Base-by-base conservation (phyloP, 2,888 invertebrate species). In the Philopedon plagiatum region DNA sequence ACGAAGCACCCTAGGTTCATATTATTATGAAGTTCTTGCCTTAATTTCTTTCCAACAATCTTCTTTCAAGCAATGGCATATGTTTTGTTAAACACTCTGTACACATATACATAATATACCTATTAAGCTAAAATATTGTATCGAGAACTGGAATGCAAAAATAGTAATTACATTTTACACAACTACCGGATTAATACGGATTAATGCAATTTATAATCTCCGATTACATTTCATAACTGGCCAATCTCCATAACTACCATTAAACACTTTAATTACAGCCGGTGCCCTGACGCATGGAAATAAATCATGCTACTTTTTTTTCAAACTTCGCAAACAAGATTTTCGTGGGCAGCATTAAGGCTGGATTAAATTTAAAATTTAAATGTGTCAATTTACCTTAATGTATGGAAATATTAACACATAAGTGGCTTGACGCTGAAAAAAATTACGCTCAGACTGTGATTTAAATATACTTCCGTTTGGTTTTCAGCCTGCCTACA, bases 331-430 rank as follows among this genome's bases (percentile, higher is more conserved):
- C 68, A 56, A 68, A 68, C 68, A 54, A 68, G 51, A 44, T 68
- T 62, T 62, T 56, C 68, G 62, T 68, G 56, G 62, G 68, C 61
- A 21, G 57, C 19, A 18, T 44, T 44, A 44, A 49, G 13, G 15
- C 23, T 26, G 60, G 18, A 51, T 68, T 56, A 62, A 68, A 68
- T 68, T 68, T 62, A 21, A 68, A 68, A 54, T 68, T 68, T 68
- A 68, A 68, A 68, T 62, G 26, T 46, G 51, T 68, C 68, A 60
- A 68, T 68, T 68, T 68, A 56, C 51, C 11, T 62, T 61, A 62
- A 62, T 61, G 60, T 68, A 68, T 68, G 68, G 68, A 62, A 54
- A 56, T 68, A 37, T 67, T 65, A 41, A 49, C 23, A 15, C 23
- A 51, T 51, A 29, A 29, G 26, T 51, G 26, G 51, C 51, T 51